These are phyloP conservation scores for Brevimyrus niger DNA, from an alignment of 2,113 vertebrate genomes.

Conservation along the genomic window DNA sequence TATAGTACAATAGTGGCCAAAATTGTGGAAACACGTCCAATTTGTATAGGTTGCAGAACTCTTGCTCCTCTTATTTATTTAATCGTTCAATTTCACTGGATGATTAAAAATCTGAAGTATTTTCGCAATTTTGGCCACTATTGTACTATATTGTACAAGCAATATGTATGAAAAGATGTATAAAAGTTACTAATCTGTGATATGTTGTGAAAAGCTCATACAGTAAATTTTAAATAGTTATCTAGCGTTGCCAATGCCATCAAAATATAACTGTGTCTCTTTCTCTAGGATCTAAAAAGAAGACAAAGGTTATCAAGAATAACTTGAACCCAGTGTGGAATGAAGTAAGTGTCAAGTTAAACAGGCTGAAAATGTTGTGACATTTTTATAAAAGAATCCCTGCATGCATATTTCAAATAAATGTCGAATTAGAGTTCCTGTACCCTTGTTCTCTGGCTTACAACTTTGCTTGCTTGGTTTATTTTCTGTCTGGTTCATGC, in stretches of 20 bases:
- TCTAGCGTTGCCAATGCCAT: neutral
- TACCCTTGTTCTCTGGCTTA: neutral
- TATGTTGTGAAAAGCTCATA: neutral
- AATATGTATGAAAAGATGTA: too few species aligned
- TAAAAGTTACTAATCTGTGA: neutral
- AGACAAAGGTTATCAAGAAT: constrained; percentile 92
- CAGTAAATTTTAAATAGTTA: neutral
- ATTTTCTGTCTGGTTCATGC: neutral
- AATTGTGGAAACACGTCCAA: neutral
- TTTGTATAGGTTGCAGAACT: neutral
- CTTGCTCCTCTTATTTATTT: neutral
- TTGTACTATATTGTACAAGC: too few species aligned
- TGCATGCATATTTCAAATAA: neutral
- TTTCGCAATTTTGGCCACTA: too few species aligned
- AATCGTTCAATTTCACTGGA: neutral
- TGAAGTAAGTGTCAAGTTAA: constrained; percentile 63
- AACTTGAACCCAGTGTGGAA: constrained; percentile 91
- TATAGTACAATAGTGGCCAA: neutral
- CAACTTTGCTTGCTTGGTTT: neutral
- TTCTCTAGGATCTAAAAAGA: constrained; percentile 82
- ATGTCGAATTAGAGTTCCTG: neutral
- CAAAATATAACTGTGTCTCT: constrained; percentile 4
- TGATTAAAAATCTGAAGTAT: too few species aligned
- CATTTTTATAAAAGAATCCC: neutral
- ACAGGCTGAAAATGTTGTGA: neutral